These are phyloP conservation scores for Periophthalmus magnuspinnatus DNA, from an alignment of 2,797 vertebrate genomes.

Conservation along the genomic window DNA sequence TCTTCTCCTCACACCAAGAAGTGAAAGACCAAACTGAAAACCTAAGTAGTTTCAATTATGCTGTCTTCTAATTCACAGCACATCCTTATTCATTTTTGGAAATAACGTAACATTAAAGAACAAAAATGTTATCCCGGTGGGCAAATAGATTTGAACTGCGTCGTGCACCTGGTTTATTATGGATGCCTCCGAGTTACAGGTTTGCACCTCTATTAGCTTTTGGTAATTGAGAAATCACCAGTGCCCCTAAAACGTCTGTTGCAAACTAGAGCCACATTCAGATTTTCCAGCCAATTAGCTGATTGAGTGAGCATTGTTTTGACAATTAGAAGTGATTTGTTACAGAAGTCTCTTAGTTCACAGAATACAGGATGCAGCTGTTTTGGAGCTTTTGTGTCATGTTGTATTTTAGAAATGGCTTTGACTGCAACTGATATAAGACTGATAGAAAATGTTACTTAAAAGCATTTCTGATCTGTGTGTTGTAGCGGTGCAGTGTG, in stretches of 20 bases:
- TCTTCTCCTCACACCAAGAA: constrained; percentile 30
- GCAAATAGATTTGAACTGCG: constrained; percentile 14
- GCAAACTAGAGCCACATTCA: constrained; percentile 49
- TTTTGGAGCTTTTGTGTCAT: not conserved
- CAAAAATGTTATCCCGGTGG: constrained; percentile 11
- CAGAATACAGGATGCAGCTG: no score
- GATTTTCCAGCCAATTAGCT: constrained; percentile 69
- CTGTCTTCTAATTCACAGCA: constrained; percentile 22
- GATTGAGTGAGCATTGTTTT: constrained; percentile 58
- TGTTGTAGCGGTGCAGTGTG: constrained; percentile 88
- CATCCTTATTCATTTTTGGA: not conserved
- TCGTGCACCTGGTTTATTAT: constrained; percentile 24
- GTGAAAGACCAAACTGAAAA: constrained; percentile 42
- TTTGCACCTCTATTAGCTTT: constrained; percentile 23
- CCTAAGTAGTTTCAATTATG: constrained; percentile 39
- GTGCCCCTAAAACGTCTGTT: constrained; percentile 37
- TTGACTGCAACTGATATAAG: not conserved
- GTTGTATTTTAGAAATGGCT: not conserved
- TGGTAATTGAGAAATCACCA: constrained; percentile 51
- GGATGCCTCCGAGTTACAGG: constrained; percentile 27
- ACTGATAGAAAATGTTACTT: not conserved
- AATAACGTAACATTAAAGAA: constrained; percentile 10
- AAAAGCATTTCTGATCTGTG: constrained; percentile 47
- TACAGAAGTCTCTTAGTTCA: constrained; percentile 30
- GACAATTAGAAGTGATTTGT: constrained; percentile 56